Evolutionary conservation across 2,888 invertebrate genomes (phyloP).

Genomic region (Drosophila cracens): DNA sequence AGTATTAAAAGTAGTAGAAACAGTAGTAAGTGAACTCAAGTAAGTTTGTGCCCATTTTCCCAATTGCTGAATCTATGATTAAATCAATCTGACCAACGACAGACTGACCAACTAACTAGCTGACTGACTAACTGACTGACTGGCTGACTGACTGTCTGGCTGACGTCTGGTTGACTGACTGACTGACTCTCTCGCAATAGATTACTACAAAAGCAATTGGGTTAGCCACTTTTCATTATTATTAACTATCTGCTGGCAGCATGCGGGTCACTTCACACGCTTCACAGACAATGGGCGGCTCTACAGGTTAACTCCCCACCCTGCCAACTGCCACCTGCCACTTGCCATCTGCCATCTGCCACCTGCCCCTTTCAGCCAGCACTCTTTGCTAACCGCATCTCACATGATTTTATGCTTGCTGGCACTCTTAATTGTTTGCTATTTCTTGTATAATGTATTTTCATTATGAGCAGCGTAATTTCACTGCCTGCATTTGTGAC

Average conservation of each 20-base stretch:
- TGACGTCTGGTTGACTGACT: conserved; percentile 11
- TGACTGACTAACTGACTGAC: no score
- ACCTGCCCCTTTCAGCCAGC: background rate
- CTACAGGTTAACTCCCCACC: conserved; percentile 4
- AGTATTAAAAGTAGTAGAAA: background rate
- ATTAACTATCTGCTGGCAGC: conserved; percentile 17
- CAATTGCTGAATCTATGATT: conserved; percentile 2
- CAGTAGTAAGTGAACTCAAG: background rate
- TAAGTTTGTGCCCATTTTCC: background rate
- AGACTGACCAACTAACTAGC: background rate
- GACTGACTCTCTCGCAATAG: conserved; percentile 11
- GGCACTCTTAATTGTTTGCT: conserved; percentile 59
- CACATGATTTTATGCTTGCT: conserved; percentile 6
- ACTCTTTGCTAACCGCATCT: conserved; percentile 9
- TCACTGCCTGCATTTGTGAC: conserved; percentile 63
- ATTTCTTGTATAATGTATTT: conserved; percentile 62
- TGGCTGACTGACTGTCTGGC: no score
- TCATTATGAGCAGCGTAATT: conserved; percentile 58
- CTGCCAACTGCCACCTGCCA: background rate
- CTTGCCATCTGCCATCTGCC: background rate
- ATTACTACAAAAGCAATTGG: background rate
- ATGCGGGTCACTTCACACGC: conserved; percentile 71
- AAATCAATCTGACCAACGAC: conserved; percentile 14
- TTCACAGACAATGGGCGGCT: conserved; percentile 45
- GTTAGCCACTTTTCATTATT: conserved; percentile 3